A percentile compares a stretch with the other conserved stretches of the same genome.
phyloP scores from a whole-genome alignment of 2,888 invertebrate genomes.

The Lithodes maja region DNA sequence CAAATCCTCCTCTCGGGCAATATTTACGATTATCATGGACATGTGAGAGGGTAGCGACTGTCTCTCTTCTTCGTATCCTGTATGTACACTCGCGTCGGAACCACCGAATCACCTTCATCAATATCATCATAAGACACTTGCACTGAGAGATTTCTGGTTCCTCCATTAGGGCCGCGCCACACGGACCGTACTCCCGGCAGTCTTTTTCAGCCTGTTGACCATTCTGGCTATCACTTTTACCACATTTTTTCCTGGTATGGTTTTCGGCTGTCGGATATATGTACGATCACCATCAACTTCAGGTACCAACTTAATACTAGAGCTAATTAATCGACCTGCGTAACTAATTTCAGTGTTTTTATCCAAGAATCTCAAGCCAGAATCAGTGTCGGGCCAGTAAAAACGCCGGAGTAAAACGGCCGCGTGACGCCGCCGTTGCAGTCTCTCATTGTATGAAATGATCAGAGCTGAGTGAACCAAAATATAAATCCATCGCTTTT shows the following conservation, averaged over 20 bases:
- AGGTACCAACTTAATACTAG: too few species aligned
- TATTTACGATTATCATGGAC: constrained; percentile 57
- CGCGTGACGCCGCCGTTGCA: background rate
- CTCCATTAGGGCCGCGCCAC: constrained; percentile 22
- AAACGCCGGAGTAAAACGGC: too few species aligned
- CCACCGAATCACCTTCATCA: constrained; percentile 51
- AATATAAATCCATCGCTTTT: constrained; percentile 44
- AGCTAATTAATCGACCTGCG: too few species aligned
- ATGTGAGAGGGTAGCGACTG: constrained; percentile 54
- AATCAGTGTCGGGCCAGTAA: too few species aligned
- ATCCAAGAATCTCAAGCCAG: too few species aligned
- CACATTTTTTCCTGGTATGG: too few species aligned
- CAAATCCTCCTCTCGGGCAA: constrained; percentile 45
- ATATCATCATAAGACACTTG: constrained; percentile 61
- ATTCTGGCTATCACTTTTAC: too few species aligned
- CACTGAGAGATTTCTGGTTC: constrained; percentile 63
- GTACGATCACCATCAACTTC: too few species aligned
- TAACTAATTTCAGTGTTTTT: too few species aligned
- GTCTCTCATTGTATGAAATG: constrained; percentile 43
- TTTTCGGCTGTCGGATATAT: too few species aligned
- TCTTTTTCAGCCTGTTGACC: too few species aligned
- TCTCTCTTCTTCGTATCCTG: constrained; percentile 24
- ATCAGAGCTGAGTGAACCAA: constrained; percentile 62
- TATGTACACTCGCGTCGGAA: constrained; percentile 55
- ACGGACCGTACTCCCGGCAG: too few species aligned